Conservation (phyloP, 2,888 invertebrate genomes). For the Orchesellides sinensis region DNA sequence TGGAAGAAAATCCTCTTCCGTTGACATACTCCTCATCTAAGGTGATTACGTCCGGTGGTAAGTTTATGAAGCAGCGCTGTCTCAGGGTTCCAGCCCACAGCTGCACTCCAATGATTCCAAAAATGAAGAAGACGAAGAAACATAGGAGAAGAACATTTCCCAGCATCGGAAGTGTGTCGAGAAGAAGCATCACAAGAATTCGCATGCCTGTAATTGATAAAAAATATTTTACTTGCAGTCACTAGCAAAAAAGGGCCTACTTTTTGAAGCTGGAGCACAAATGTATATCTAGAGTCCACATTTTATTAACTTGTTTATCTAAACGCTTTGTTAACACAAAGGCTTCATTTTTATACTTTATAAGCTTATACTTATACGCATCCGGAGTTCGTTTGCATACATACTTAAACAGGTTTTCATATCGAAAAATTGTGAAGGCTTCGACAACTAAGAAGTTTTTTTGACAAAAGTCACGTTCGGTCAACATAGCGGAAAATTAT, state of each 20-base stretch:
- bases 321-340: no score
- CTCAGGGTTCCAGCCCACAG: conserved; percentile 98
- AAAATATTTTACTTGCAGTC: no score
- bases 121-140: conserved; percentile 99
- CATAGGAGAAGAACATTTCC: conserved; percentile 96
- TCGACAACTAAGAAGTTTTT: no score
- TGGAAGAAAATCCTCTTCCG: conserved; percentile 41
- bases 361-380: no score
- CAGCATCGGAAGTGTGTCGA: conserved; percentile 99
- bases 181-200: conserved; percentile 97
- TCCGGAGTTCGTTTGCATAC: no score
- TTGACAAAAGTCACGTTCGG: no score
- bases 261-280: no score
- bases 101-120: conserved; percentile 99
- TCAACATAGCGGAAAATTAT: no score
- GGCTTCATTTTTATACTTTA: no score
- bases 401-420: no score
- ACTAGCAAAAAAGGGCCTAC: conserved; percentile 5
- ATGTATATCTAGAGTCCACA: background rate
- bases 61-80: conserved; percentile 92
- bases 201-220: conserved; percentile 89
- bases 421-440: no score
- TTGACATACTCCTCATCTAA: conserved; percentile 84
- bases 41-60: conserved; percentile 84
- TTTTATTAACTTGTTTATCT: no score